Evolutionary conservation across 2,113 vertebrate genomes (phyloP).

Genomic region (Talpa occidentalis): DNA sequence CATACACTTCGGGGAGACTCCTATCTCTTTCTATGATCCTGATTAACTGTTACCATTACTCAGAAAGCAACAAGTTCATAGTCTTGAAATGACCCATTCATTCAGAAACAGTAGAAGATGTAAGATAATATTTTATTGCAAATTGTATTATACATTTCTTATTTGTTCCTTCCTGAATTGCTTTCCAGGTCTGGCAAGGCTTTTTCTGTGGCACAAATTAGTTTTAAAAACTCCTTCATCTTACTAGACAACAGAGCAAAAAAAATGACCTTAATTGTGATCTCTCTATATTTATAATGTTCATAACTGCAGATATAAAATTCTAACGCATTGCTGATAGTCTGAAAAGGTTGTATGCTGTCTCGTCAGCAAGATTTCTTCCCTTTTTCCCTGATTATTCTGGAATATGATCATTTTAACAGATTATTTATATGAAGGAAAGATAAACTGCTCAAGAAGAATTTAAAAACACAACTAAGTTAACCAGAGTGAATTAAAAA

Average conservation of each 20-base stretch:
- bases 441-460: not conserved
- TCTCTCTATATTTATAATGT: not conserved
- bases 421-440: not conserved
- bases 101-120: not conserved
- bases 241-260: not conserved
- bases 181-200: not conserved
- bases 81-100: not conserved
- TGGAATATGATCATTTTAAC: not conserved
- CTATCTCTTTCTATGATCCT: not conserved
- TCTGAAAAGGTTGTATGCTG: not conserved
- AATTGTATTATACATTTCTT: not conserved
- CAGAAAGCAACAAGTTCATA: not conserved
- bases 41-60: not conserved
- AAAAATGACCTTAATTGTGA: not conserved
- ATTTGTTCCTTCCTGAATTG: slow-evolving; percentile 35
- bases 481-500: slow-evolving; percentile 25
- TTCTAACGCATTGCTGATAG: not conserved
- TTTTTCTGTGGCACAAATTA: slow-evolving; percentile 1
- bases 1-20: not conserved
- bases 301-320: not conserved
- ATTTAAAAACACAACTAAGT: slow-evolving; percentile 31
- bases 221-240: not conserved
- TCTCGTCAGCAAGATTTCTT: not conserved
- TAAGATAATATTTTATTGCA: not conserved
- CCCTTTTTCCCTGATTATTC: not conserved